Base-by-base conservation (phyloP, 1,140 invertebrate species). In the Lepidostoma basale region DNA sequence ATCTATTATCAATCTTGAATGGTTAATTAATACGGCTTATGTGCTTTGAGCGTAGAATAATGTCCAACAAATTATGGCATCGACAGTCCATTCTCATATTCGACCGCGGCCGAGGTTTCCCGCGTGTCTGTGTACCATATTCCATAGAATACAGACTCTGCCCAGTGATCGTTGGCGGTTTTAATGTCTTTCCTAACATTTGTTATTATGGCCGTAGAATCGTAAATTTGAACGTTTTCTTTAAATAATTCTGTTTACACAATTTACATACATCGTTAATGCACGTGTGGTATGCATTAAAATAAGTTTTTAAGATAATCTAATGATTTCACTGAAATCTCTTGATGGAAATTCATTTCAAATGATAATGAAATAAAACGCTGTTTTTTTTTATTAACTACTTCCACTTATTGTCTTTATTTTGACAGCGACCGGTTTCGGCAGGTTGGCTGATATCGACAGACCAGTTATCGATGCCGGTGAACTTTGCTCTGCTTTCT, bases 51-150 rank as follows among this genome's bases (percentile, higher is more conserved):
- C 22, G 18, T 8, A 22, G 10, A 23, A 49, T 18, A 49, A 49
- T 49, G 12, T 49, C 1, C 45, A 49, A 49, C 45, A 49, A 49
- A 49, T 49, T 49, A 49, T 23, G 3, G 22, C 22, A 49, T 26
- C 18, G 45, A 49, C 45, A 10, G 9, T 49, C 45, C 23, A 10
- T 12, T 10, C 6, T 23, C 18, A 23, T 49, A 49, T 23, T 18
- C 25, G 45, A 23, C 23, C 22, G 10, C 5, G n/a, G 18, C 22
- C n/a, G n/a, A n/a, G n/a, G n/a, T n/a, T n/a, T n/a, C n/a, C n/a
- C n/a, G n/a, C n/a, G n/a, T n/a, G n/a, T n/a, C n/a, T n/a, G n/a
- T n/a, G n/a, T n/a, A n/a, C n/a, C n/a, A n/a, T n/a, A n/a, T n/a
- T n/a, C n/a, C n/a, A n/a, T n/a, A n/a, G n/a, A n/a, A n/a, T n/a